Percentiles rank a stretch among this genome's conserved stretches.
phyloP scores from a whole-genome alignment of 2,888 invertebrate species.

The Drosophila limbata region DNA sequence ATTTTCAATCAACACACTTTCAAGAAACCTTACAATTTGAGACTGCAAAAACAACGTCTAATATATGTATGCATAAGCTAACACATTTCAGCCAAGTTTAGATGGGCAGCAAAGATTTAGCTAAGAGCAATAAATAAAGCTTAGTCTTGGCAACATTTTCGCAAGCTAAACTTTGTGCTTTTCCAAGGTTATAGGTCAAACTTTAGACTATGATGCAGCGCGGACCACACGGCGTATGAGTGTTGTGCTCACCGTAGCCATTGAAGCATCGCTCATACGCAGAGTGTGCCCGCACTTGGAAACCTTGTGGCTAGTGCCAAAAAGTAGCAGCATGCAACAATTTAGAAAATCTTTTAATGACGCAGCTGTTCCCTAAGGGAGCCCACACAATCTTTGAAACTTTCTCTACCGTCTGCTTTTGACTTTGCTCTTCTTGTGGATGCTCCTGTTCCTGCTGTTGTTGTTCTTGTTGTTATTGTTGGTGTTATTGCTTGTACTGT shows the following conservation, averaged over 20 bases:
- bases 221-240: constrained; percentile 45
- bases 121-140: constrained; percentile 63
- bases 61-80: not conserved
- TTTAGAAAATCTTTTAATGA: constrained; percentile 73
- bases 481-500: constrained; percentile 15
- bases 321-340: constrained; percentile 64
- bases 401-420: constrained; percentile 57
- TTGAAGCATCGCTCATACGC: constrained; percentile 27
- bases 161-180: constrained; percentile 12
- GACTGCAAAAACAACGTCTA: not conserved
- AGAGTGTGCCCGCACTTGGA: constrained; percentile 17
- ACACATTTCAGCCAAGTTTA: constrained; percentile 19
- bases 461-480: constrained; percentile 3
- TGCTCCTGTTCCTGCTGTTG: constrained; percentile 1
- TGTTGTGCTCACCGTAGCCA: constrained; percentile 46
- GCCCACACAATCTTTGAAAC: constrained; percentile 64
- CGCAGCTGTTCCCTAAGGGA: constrained; percentile 70
- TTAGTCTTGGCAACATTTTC: constrained; percentile 19
- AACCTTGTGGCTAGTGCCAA: constrained; percentile 55
- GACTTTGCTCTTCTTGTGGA: constrained; percentile 37
- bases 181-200: constrained; percentile 36
- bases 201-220: constrained; percentile 1
- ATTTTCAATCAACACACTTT: constrained; percentile 13
- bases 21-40: constrained; percentile 14
- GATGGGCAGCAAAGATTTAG: constrained; percentile 34